phyloP scores from a whole-genome alignment of 2,888 invertebrate genomes.

The Dendrolimus pini region DNA sequence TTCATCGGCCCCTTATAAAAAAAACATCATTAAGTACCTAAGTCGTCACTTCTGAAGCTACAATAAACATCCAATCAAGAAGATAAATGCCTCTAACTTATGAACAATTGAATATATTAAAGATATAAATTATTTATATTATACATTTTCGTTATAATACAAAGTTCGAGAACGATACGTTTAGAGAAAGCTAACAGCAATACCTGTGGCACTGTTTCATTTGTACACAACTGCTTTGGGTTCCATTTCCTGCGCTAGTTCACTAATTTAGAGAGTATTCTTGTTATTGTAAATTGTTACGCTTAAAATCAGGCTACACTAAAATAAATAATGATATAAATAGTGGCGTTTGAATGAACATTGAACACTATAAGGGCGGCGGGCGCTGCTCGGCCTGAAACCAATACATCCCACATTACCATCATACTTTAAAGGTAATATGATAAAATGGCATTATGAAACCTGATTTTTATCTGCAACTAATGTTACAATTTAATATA shows the following conservation, averaged over 20 bases:
- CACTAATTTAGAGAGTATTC: constrained; percentile 27
- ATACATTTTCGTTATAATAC: constrained; percentile 8
- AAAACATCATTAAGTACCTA: background rate
- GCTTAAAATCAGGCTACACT: constrained; percentile 38
- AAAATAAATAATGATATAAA: constrained; percentile 58
- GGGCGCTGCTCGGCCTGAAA: constrained; percentile 16
- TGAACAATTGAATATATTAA: background rate
- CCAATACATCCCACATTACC: too few relatives aligned
- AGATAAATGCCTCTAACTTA: background rate
- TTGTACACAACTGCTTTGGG: constrained; percentile 29
- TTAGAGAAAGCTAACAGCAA: constrained; percentile 7
- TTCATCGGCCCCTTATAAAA: background rate
- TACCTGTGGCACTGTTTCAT: constrained; percentile 31
- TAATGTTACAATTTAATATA: too few relatives aligned
- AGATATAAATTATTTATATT: constrained; percentile 1
- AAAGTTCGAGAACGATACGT: constrained; percentile 22
- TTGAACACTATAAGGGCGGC: constrained; percentile 23
- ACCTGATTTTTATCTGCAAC: too few relatives aligned
- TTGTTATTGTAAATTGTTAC: constrained; percentile 31
- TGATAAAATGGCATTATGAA: too few relatives aligned
- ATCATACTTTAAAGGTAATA: too few relatives aligned
- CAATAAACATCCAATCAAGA: background rate
- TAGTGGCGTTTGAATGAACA: constrained; percentile 30
- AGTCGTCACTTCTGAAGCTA: background rate
- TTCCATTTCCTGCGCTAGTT: constrained; percentile 14